These are phyloP conservation scores for Pyrocoelia pectoralis DNA, from an alignment of 2,888 invertebrate genomes.

Conservation along the genomic window DNA sequence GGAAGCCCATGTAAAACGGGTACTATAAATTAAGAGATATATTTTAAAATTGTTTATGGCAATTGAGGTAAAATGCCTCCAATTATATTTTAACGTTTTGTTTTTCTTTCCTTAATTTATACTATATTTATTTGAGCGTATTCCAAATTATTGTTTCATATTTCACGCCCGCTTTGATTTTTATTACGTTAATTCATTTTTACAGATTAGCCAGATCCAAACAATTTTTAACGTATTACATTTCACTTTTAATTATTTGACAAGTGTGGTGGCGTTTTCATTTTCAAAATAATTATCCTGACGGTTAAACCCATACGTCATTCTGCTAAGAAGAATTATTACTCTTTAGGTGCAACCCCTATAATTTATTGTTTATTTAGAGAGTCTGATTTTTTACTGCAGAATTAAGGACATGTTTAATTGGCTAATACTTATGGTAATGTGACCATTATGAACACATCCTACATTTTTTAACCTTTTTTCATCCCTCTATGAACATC, in stretches of 20 bases:
- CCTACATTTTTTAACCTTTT: too few relatives aligned
- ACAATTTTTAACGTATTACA: background rate
- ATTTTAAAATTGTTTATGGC: slow-evolving; percentile 11
- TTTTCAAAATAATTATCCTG: too few relatives aligned
- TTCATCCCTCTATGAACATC: too few relatives aligned
- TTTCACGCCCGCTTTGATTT: background rate
- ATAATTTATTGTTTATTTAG: too few relatives aligned
- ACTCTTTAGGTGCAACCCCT: too few relatives aligned
- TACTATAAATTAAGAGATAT: slow-evolving; percentile 11
- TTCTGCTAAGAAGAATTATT: too few relatives aligned
- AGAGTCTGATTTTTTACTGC: too few relatives aligned
- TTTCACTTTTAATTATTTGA: background rate
- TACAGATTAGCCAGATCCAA: background rate
- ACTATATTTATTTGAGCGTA: background rate
- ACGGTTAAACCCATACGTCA: too few relatives aligned
- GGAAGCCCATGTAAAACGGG: slow-evolving; percentile 6
- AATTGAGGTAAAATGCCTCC: slow-evolving; percentile 1
- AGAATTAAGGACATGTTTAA: too few relatives aligned
- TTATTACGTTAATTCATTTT: background rate
- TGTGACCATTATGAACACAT: too few relatives aligned
- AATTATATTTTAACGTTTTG: slow-evolving; percentile 10
- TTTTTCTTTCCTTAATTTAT: slow-evolving; percentile 2
- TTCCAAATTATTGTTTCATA: background rate
- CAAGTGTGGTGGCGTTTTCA: too few relatives aligned
- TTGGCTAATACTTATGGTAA: too few relatives aligned